phyloP scores from a whole-genome alignment of 2,888 invertebrate genomes.

The Eupithecia subfuscata region DNA sequence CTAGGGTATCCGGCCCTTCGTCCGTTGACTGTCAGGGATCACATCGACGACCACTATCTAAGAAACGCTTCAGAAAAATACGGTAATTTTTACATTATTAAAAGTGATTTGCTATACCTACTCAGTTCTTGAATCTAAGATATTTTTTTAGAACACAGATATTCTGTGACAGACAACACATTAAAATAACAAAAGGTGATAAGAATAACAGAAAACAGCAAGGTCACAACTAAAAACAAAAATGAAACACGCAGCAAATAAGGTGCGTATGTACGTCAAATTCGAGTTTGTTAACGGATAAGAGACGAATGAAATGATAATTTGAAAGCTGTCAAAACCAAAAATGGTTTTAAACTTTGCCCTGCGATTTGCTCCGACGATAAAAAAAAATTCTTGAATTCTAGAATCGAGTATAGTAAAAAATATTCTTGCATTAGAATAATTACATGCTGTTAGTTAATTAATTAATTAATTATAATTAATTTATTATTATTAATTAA shows the following conservation, averaged over 20 bases:
- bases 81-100: slow-evolving; percentile 79
- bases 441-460: neutral
- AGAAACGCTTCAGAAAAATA: slow-evolving; percentile 93
- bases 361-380: neutral
- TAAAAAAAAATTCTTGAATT: too few relatives aligned
- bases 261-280: neutral
- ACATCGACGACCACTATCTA: slow-evolving; percentile 90
- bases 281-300: neutral
- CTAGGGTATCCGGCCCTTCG: slow-evolving; percentile 91
- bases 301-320: neutral
- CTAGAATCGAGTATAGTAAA: too few relatives aligned
- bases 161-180: neutral
- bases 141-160: neutral
- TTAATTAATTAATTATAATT: too few relatives aligned
- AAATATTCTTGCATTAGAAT: too few relatives aligned
- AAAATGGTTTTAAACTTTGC: neutral
- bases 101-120: neutral
- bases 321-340: neutral
- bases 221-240: neutral
- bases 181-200: neutral
- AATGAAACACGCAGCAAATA: neutral
- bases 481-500: too few relatives aligned
- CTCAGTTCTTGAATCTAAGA: too few relatives aligned
- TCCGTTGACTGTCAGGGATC: slow-evolving; percentile 92
- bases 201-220: neutral